Conservation (phyloP, 2,797 vertebrate species). For the Uromys caudimaculatus region DNA sequence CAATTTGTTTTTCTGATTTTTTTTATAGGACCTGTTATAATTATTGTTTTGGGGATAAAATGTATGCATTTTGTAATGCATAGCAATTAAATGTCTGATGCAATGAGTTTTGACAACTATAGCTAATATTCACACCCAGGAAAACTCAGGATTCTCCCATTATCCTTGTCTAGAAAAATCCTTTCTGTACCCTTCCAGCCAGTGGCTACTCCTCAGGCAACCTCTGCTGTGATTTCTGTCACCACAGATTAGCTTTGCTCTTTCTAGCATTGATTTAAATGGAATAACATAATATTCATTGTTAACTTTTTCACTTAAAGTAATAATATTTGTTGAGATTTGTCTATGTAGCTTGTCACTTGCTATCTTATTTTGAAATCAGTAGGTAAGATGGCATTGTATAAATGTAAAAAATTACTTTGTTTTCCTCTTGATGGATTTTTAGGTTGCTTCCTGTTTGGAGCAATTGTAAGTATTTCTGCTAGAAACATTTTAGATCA, state of each 20-base stretch:
- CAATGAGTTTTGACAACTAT: conserved; percentile 33
- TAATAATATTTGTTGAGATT: conserved; percentile 11
- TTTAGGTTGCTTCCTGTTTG: background rate
- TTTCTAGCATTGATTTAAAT: conserved; percentile 14
- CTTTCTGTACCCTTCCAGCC: background rate
- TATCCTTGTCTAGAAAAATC: background rate
- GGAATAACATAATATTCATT: background rate
- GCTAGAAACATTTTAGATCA: background rate
- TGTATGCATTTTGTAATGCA: background rate
- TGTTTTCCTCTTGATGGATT: background rate
- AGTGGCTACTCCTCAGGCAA: background rate
- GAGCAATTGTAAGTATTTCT: background rate
- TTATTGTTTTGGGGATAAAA: background rate
- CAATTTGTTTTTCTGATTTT: conserved; percentile 1
- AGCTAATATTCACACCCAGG: background rate
- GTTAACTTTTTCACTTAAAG: background rate
- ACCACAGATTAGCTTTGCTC: background rate
- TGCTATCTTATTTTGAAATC: background rate
- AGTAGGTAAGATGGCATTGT: background rate
- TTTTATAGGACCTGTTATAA: background rate
- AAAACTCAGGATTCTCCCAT: conserved; percentile 10
- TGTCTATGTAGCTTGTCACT: background rate
- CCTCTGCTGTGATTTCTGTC: background rate
- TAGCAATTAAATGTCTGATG: background rate
- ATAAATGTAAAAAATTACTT: background rate